Base-by-base conservation (phyloP, 2,113 vertebrate genomes). In the Turnix velox region DNA sequence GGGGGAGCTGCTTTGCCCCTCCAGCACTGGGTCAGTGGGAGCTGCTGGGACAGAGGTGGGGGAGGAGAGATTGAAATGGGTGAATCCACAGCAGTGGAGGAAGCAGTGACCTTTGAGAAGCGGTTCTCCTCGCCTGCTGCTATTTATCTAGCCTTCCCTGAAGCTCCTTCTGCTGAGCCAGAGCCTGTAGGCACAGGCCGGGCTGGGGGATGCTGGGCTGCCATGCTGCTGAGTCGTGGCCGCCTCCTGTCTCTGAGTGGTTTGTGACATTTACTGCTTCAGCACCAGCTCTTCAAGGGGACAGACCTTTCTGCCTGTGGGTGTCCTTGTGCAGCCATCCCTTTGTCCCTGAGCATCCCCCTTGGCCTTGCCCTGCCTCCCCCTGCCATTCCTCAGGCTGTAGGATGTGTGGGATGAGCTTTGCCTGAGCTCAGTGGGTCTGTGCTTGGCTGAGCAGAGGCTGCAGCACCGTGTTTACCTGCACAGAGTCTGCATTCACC, bases 21-120 rank as follows among this genome's bases (percentile, higher is more conserved):
- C 52, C 1, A 1, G 61, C 12, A 16, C 23, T 19, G 45, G 77
- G 35, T 68, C 57, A 23, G 61, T 0, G 6, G 77, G 49, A 81
- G 57, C 74, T 65, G 74, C 69, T 55, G 83, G 78, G 65, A 15
- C 10, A 43, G 52, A 30, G 27, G 31, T 33, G 52, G 46, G 23
- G 49, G 55, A 75, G 75, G 18, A 51, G 18, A 61, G 52, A 31
- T 13, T 1, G 11, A 8, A 59, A 58, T 0, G 25, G 66, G 55
- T 2, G 18, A 59, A 40, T 37, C 82, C 67, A n/a, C 33, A 80
- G 84, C 20, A 17, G 86, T 2, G 1, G 78, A 65, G 82, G 87
- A 94, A 90, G 79, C 6, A 1, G 37, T 90, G 94, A 95, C 91
- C 86, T 94, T 95, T 94, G 49, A 69, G 83, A 45, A 92, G 91